Evolutionary conservation across 2,797 vertebrate species (phyloP).

Genomic region (Echiichthys vipera): DNA sequence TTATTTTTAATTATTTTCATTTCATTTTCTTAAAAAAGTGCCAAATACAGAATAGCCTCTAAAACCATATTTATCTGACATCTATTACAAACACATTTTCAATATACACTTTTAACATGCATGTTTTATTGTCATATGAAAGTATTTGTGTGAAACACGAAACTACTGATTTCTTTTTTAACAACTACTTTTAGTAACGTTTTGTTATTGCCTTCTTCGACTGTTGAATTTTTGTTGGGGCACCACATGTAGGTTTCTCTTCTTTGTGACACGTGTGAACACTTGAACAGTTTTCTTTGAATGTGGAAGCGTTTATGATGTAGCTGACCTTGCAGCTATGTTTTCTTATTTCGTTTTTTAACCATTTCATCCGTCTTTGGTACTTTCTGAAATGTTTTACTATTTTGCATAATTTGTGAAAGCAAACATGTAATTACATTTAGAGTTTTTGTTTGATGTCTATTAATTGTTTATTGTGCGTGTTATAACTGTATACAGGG

Average conservation of each 20-base stretch:
- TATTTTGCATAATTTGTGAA: conserved; percentile 53
- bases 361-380: conserved; percentile 30
- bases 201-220: conserved; percentile 22
- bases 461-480: conserved; percentile 21
- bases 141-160: conserved; percentile 66
- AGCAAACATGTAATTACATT: conserved; percentile 17
- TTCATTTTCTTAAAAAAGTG: conserved; percentile 27
- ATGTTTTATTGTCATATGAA: conserved; percentile 47
- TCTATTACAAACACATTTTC: conserved; percentile 23
- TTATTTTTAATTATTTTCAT: conserved; percentile 27
- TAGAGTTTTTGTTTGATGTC: not conserved
- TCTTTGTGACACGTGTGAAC: conserved; percentile 42
- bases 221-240: conserved; percentile 25
- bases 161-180: conserved; percentile 78
- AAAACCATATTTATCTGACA: conserved; percentile 36
- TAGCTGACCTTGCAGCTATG: conserved; percentile 27
- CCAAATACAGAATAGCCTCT: conserved; percentile 39
- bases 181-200: not conserved
- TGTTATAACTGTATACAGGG: too few relatives aligned
- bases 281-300: conserved; percentile 61
- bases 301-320: conserved; percentile 33
- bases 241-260: conserved; percentile 27
- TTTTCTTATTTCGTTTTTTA: conserved; percentile 32
- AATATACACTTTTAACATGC: conserved; percentile 48
- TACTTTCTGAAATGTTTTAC: conserved; percentile 44